Base-by-base conservation (phyloP, 2,113 vertebrate genomes). In the Phaethornis superciliosus region DNA sequence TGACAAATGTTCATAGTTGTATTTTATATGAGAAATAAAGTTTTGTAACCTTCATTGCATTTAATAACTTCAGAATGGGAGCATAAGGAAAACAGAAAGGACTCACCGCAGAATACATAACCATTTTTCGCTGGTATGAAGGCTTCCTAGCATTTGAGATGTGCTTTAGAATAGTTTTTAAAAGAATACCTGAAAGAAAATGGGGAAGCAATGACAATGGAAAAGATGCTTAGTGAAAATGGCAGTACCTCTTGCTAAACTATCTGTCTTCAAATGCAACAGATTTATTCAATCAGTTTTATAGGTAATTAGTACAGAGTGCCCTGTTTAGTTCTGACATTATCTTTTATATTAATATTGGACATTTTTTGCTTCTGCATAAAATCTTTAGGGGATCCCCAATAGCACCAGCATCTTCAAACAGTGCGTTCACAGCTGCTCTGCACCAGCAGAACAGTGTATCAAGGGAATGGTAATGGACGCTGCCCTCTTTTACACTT, bases 71-170 rank as follows among this genome's bases (percentile, higher is more conserved):
- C 33, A 88, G 76, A 89, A 95, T 54, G 32, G 17, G 68, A 81
- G 12, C 24, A 11, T 42, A 64, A 59, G 79, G 69, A 32, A 56
- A 95, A 42, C 20, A 46, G 60, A 65, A 75, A 79, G 40, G 49
- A 98, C 98, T 98, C 92, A 98, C 98, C 47, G 97, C 97, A 54
- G 98, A 98, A 96, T 98, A 98, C 92, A 98, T 97, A 89, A 98
- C 95, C 95, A 98, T 95, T 94, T 98, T 98, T 79, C 95, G 96
- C 32, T 93, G n/a, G 44, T 95, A 94, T 52, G 95, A 94, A 96
- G 97, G 74, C 65, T 97, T 97, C 81, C 91, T 91, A 69, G 97
- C 97, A 69, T 93, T 90, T 75, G 97, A 97, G 74, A 98, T 95
- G 78, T 98, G 97, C 97, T 97, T 97, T 74, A 98, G 93, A 95